phyloP scores from a whole-genome alignment of 2,113 vertebrate species.

The Poeciliopsis retropinna region DNA sequence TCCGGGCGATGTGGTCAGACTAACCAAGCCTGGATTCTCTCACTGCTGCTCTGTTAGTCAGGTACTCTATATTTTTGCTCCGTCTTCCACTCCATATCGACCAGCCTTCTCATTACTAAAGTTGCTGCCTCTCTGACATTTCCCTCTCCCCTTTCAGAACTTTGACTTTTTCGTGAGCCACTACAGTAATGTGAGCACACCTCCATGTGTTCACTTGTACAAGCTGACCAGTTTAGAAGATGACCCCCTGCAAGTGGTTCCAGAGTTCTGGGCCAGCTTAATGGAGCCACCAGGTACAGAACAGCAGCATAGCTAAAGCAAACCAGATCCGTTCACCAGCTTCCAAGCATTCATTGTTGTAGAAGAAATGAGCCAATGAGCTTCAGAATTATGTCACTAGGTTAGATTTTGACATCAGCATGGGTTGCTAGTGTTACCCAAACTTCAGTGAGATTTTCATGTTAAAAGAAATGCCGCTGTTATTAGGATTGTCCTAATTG shows the following conservation, averaged over 20 bases:
- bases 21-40: constrained; percentile 93
- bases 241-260: constrained; percentile 88
- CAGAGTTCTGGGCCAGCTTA: constrained; percentile 98
- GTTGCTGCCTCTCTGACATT: not conserved
- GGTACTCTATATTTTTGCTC: constrained; percentile 69
- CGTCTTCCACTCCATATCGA: not conserved
- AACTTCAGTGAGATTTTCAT: too few relatives aligned
- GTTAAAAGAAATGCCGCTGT: too few relatives aligned
- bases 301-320: not conserved
- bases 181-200: constrained; percentile 94
- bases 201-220: constrained; percentile 95
- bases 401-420: too few relatives aligned
- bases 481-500: too few relatives aligned
- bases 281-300: constrained; percentile 92
- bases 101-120: too few relatives aligned
- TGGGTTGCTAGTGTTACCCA: too few relatives aligned
- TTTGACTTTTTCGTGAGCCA: constrained; percentile 98
- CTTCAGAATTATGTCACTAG: too few relatives aligned
- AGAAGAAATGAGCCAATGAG: too few relatives aligned
- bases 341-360: too few relatives aligned
- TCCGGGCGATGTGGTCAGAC: constrained; percentile 87
- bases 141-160: constrained; percentile 77
- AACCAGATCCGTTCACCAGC: too few relatives aligned
- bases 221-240: constrained; percentile 87
- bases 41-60: constrained; percentile 97